Evolutionary conservation across 2,113 vertebrate genomes (phyloP), one percentile per base, ranked within the genome.

Genomic region (Hippocampus mohnikei): DNA sequence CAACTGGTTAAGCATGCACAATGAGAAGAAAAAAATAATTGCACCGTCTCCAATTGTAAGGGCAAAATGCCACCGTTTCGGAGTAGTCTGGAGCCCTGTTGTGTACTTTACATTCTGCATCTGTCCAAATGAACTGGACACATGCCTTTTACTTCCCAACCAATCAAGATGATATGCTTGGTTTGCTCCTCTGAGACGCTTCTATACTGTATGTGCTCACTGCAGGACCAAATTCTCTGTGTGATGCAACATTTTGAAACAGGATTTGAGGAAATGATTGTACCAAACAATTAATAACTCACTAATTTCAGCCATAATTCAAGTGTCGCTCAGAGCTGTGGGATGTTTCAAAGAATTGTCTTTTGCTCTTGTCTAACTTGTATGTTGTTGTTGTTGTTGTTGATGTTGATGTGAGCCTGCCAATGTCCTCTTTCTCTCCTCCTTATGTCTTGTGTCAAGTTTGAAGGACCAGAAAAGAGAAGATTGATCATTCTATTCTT

Each of bases 121-220:
- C 86, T 84, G 85, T 85, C 83, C 61, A 58, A 62, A 66, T 44
- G 5, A 63, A 50, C 37, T 66, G 16, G 37, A 74, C 23, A 71
- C 71, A 79, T 79, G 81, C 74, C 84, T 85, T 82, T 83, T 87
- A 74, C 84, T 59, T 74, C 74, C 74, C 74, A 55, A 66, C 33
- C 58, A 60, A 20, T 33, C 58, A 60, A 72, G 9, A 66, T 67
- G 63, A 74, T 44, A 46, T 73, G 70, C 46, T 77, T 70, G 50
- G 23, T 76, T 69, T 72, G n/a, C 85, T 69, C 71, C 78, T 76
- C 79, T 86, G 89, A 88, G 82, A 73, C 83, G 83, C 91, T 92
- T 91, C 85, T 91, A 91, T 89, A 88, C 85, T 91, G 91, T 89
- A 87, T 89, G 76, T 58, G 48, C 29, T 76, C 52, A 62, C 42